Percentiles rank a stretch among this genome's conserved stretches.
These are phyloP conservation scores for Tenrec ecaudatus DNA, from an alignment of 2,113 vertebrate species.

Conservation along the genomic window DNA sequence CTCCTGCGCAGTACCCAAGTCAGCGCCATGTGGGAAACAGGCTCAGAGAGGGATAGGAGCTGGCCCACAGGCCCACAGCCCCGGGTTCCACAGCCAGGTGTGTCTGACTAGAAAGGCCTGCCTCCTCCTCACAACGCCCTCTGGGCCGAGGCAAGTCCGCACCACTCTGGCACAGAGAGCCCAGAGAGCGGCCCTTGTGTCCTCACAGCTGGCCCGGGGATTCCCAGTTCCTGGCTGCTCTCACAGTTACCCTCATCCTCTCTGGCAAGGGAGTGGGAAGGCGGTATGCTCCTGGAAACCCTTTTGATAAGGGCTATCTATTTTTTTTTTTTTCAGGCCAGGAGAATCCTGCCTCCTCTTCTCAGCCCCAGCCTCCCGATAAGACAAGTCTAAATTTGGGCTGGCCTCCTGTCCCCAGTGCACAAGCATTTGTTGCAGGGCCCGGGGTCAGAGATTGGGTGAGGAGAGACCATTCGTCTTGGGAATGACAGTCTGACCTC, in stretches of 20 bases:
- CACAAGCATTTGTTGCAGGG: not conserved
- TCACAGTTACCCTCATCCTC: conserved; percentile 47
- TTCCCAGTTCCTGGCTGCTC: conserved; percentile 58
- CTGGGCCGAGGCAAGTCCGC: not conserved
- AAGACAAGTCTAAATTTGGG: conserved; percentile 30
- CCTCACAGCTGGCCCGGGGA: not conserved
- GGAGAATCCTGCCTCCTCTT: not conserved
- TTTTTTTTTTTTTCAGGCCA: not conserved
- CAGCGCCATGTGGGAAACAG: not conserved
- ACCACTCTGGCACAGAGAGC: no score
- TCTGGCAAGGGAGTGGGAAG: conserved; percentile 58
- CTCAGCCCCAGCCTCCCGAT: not conserved
- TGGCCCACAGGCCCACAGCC: not conserved
- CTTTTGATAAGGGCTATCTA: conserved; percentile 34
- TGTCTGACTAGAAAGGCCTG: not conserved
- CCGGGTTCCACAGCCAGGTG: not conserved
- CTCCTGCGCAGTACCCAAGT: no score
- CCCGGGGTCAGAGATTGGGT: conserved; percentile 58
- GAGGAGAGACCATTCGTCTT: conserved; percentile 48
- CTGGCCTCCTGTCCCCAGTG: not conserved
- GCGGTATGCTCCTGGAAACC: not conserved
- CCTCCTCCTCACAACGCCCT: not conserved
- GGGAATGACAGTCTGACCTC: conserved; percentile 49
- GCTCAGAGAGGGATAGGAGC: not conserved
- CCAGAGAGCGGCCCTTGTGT: not conserved